These are phyloP conservation scores for Chelon labrosus DNA, from an alignment of 2,797 vertebrate species.

Conservation along the genomic window DNA sequence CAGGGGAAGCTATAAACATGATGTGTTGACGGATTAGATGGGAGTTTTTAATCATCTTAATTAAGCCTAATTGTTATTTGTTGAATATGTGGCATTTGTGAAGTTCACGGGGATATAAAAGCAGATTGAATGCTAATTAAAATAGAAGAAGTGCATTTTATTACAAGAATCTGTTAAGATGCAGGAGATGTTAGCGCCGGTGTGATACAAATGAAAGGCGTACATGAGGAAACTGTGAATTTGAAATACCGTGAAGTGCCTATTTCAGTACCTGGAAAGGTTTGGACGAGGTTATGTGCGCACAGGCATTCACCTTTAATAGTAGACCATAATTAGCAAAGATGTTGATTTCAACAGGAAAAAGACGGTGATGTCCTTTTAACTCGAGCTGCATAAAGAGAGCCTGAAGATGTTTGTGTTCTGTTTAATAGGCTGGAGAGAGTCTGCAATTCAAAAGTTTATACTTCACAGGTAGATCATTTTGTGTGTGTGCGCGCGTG, in stretches of 20 bases:
- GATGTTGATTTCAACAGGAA: no score
- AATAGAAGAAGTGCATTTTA: constrained; percentile 56
- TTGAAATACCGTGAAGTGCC: no score
- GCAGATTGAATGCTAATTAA: constrained; percentile 70
- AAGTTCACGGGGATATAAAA: constrained; percentile 66
- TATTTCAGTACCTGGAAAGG: no score
- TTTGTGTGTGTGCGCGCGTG: constrained; percentile 2
- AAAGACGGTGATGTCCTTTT: no score
- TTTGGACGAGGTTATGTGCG: no score
- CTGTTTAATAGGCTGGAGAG: constrained; percentile 9
- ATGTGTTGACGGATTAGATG: constrained; percentile 69
- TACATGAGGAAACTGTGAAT: background rate
- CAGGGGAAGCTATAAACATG: constrained; percentile 50
- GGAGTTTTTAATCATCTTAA: constrained; percentile 81
- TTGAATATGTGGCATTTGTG: constrained; percentile 77
- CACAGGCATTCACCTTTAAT: no score
- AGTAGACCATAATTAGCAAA: no score
- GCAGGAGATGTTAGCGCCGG: background rate
- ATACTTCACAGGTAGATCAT: constrained; percentile 21
- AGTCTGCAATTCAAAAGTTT: constrained; percentile 9
- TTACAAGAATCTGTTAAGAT: constrained; percentile 60
- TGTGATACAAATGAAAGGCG: background rate
- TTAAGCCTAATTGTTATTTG: constrained; percentile 81
- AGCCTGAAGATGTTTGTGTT: background rate
- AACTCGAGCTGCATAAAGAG: background rate